These are phyloP conservation scores for Meloidogyne chitwoodi DNA, from an alignment of 1,140 invertebrate species.

Conservation along the genomic window DNA sequence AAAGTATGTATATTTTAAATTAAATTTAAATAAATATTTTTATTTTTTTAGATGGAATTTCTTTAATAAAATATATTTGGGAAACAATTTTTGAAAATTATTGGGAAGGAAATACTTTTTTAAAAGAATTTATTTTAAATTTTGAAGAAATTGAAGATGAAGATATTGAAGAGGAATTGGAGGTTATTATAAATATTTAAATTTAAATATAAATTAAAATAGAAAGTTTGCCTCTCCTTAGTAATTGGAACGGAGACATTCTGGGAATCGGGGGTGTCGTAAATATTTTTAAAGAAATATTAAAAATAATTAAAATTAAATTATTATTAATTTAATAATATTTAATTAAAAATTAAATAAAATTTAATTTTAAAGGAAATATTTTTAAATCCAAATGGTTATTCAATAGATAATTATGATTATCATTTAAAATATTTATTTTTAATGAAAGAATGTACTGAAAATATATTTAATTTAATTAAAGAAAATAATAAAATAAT, in stretches of 20 bases:
- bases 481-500: not conserved
- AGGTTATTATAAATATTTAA: not conserved
- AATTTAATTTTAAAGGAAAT: not conserved
- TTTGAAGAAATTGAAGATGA: not conserved
- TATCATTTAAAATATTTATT: not conserved
- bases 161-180: not conserved
- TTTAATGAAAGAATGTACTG: not conserved
- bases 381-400: not conserved
- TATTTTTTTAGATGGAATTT: not conserved
- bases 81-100: not conserved
- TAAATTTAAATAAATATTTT: too few relatives aligned
- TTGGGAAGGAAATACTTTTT: not conserved
- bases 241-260: too few relatives aligned
- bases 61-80: not conserved
- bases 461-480: not conserved
- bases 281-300: too few relatives aligned
- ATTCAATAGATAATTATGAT: not conserved
- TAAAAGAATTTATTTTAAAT: not conserved
- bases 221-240: too few relatives aligned
- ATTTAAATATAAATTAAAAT: too few relatives aligned
- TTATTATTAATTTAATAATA: too few relatives aligned
- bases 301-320: too few relatives aligned
- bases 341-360: not conserved
- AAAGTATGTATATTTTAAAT: too few relatives aligned
- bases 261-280: too few relatives aligned